A percentile compares a stretch with the other conserved stretches of the same genome.
Evolutionary conservation across 1,140 invertebrate species (phyloP).

Genomic region (Drosophila malerkotliana): DNA sequence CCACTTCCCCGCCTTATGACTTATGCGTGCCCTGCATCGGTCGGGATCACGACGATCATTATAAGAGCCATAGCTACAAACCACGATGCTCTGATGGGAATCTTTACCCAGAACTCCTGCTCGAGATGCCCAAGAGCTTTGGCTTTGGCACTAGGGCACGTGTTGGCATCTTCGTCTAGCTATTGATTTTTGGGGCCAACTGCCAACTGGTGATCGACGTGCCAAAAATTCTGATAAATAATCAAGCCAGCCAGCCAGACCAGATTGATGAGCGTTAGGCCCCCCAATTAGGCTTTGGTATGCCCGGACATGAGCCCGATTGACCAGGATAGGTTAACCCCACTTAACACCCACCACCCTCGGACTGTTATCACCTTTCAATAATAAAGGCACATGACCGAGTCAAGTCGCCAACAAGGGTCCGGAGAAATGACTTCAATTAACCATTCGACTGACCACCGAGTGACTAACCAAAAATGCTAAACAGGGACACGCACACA

Average conservation of each 20-base stretch:
- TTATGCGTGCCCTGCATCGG: conserved; percentile 74
- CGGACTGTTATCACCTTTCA: conserved; percentile 73
- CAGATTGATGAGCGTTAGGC: conserved; percentile 1
- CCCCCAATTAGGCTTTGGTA: conserved; percentile 14
- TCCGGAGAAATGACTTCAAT: conserved; percentile 79
- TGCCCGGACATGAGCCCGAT: conserved; percentile 31
- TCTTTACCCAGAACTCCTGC: conserved; percentile 64
- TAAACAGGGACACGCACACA: conserved; percentile 54
- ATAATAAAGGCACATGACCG: conserved; percentile 67
- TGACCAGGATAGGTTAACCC: conserved; percentile 50
- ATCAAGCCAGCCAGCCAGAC: no score
- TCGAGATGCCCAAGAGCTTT: conserved; percentile 44
- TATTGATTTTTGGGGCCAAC: conserved; percentile 58
- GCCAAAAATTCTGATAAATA: conserved; percentile 20
- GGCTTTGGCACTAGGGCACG: conserved; percentile 68
- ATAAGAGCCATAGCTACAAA: not conserved
- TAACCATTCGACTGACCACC: conserved; percentile 72
- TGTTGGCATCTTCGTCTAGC: conserved; percentile 64
- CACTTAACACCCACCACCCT: conserved; percentile 67
- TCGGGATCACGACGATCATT: not conserved
- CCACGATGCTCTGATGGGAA: conserved; percentile 41
- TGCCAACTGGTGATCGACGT: conserved; percentile 55
- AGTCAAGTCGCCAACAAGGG: conserved; percentile 57
- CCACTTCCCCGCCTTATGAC: conserved; percentile 64
- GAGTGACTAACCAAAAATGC: conserved; percentile 73